These are phyloP conservation scores for Caenorhabditis uteleia DNA, from an alignment of 2,888 invertebrate genomes.

Conservation along the genomic window DNA sequence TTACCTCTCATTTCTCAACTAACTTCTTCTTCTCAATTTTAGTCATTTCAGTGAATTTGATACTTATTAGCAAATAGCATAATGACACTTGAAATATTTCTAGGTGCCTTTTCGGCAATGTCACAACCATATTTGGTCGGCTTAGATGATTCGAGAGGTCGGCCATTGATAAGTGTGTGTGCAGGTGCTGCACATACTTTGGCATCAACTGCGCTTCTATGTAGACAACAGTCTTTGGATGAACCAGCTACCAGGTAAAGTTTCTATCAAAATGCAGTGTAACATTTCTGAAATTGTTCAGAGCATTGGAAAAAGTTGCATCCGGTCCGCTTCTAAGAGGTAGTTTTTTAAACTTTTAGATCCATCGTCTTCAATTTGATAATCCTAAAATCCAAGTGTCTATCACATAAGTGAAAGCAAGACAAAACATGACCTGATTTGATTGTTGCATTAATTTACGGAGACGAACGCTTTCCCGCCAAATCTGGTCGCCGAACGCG, in stretches of 20 bases:
- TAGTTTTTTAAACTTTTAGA: slow-evolving; percentile 10
- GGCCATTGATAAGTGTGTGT: slow-evolving; percentile 52
- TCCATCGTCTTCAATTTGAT: no score
- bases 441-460: slow-evolving; percentile 28
- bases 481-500: no score
- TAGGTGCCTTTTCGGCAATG: slow-evolving; percentile 63
- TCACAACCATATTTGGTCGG: slow-evolving; percentile 62
- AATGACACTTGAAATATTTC: slow-evolving; percentile 1
- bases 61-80: not conserved
- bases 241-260: slow-evolving; percentile 54
- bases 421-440: slow-evolving; percentile 33
- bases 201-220: slow-evolving; percentile 58
- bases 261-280: not conserved
- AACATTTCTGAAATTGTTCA: slow-evolving; percentile 22
- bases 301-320: slow-evolving; percentile 49
- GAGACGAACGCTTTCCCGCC: no score
- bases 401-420: slow-evolving; percentile 8
- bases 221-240: slow-evolving; percentile 59
- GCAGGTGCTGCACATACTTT: slow-evolving; percentile 61
- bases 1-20: no score
- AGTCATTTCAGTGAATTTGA: not conserved
- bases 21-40: not conserved
- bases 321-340: slow-evolving; percentile 43
- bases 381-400: no score
- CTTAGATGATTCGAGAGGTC: slow-evolving; percentile 52